Evolutionary conservation across 2,797 vertebrate genomes (phyloP), one percentile per base, ranked within the genome.

Genomic region (Sparus aurata): DNA sequence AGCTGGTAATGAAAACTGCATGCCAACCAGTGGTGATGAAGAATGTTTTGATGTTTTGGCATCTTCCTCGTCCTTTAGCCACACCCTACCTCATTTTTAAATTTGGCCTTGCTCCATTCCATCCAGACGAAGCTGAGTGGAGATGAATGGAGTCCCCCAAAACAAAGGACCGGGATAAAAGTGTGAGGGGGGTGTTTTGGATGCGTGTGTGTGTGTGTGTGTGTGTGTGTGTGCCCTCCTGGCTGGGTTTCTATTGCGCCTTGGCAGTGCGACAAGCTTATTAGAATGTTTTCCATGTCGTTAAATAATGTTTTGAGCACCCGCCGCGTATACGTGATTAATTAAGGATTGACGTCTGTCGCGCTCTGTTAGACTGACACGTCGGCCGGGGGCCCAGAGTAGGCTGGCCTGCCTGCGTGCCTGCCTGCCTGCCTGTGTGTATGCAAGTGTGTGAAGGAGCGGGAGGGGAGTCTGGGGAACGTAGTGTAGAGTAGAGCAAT

Each of bases 201-300:
- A 75, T 78, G 62, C 61, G 46, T 55, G 45, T 34, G 30, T 34
- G 5, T 34, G 69, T 80, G 69, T 80, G 65, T 75, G 43, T 67
- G 59, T 59, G 52, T 72, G 46, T 73, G 15, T 67, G 1, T 85
- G 55, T 88, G 79, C 76, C 83, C 87, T 87, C 79, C 87, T 91
- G 90, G 87, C 90, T 25, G 55, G 85, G 82, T 89, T 88, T 93
- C 82, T 87, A 75, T 94, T 92, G 88, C 87, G 45, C 65, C 72
- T 92, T 95, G 95, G 94, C 94, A 91, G 69, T 38, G 77, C 85
- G 91, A 94, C 94, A 94, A 94, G 92, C 94, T 95, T 93, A 94
- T 95, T 93, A 93, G 91, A 93, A 95, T 94, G 93, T 95, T 95
- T 95, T 94, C 92, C 91, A 86, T 95, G 91, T 94, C 86, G 89